These are phyloP conservation scores for Daktulosphaira vitifoliae DNA, from an alignment of 1,140 invertebrate genomes.

Conservation along the genomic window DNA sequence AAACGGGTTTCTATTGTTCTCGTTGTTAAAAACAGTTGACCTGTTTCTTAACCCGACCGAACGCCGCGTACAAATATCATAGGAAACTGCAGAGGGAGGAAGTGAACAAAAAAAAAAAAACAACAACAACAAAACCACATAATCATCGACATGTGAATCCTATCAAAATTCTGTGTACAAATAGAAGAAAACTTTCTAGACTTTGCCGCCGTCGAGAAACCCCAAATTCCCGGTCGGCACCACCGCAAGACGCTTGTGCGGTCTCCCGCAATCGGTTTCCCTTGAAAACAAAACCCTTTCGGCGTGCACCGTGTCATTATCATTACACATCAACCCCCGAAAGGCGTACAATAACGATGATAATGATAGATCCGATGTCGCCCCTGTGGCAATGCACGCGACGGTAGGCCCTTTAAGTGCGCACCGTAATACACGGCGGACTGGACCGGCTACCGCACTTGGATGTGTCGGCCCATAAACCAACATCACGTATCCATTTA, in stretches of 20 bases:
- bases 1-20: too few species aligned
- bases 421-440: not conserved
- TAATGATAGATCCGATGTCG: not conserved
- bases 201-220: slow-evolving; percentile 7
- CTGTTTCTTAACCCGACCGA: too few species aligned
- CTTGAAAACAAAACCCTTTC: slow-evolving; percentile 2
- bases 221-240: slow-evolving; percentile 16
- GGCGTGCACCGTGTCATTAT: too few species aligned
- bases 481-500: slow-evolving; percentile 30
- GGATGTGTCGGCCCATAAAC: not conserved
- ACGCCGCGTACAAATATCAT: too few species aligned
- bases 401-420: slow-evolving; percentile 13
- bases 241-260: not conserved
- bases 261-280: not conserved
- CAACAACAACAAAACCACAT: slow-evolving; percentile 25
- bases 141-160: slow-evolving; percentile 27
- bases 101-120: not conserved
- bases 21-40: too few species aligned
- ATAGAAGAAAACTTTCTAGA: slow-evolving; percentile 19
- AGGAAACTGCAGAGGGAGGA: too few species aligned
- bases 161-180: slow-evolving; percentile 30
- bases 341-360: too few species aligned
- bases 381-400: not conserved
- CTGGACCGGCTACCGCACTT: too few species aligned
- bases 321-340: not conserved